These are phyloP conservation scores for Poecilia gillii DNA, from an alignment of 2,797 vertebrate species.

Conservation along the genomic window DNA sequence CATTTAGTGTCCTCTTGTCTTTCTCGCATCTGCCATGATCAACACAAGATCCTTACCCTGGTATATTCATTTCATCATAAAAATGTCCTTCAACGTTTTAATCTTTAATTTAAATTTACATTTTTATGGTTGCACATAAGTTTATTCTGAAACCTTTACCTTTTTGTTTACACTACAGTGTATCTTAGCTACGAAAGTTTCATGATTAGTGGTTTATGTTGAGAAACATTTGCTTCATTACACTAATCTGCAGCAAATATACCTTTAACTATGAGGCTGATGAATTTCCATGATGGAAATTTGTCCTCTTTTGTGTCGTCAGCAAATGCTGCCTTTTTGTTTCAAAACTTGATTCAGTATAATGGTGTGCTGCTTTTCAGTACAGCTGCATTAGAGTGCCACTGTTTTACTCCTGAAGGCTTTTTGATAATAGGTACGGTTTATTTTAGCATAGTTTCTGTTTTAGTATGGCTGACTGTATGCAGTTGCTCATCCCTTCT, in stretches of 20 bases:
- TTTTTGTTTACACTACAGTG: not conserved
- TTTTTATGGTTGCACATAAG: not conserved
- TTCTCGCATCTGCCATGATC: not conserved
- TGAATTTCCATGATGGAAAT: not conserved
- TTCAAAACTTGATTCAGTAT: not conserved
- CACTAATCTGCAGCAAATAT: not conserved
- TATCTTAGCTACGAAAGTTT: not conserved
- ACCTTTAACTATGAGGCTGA: not conserved
- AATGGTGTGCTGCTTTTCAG: not conserved
- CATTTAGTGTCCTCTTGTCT: not conserved
- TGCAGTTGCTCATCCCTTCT: not conserved
- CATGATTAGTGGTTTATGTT: not conserved
- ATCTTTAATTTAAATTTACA: not conserved
- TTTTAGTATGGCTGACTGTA: not conserved
- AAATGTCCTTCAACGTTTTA: not conserved
- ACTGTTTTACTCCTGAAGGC: not conserved
- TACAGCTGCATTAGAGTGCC: not conserved
- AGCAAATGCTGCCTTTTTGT: not conserved
- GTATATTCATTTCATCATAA: not conserved
- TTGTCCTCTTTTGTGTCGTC: not conserved
- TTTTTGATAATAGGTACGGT: not conserved
- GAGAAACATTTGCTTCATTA: not conserved
- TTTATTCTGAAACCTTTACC: not conserved
- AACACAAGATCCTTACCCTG: not conserved
- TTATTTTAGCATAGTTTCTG: not conserved